Evolutionary conservation across 2,113 vertebrate genomes (phyloP), one percentile per base, ranked within the genome.

Genomic region (Anolis sagrei): DNA sequence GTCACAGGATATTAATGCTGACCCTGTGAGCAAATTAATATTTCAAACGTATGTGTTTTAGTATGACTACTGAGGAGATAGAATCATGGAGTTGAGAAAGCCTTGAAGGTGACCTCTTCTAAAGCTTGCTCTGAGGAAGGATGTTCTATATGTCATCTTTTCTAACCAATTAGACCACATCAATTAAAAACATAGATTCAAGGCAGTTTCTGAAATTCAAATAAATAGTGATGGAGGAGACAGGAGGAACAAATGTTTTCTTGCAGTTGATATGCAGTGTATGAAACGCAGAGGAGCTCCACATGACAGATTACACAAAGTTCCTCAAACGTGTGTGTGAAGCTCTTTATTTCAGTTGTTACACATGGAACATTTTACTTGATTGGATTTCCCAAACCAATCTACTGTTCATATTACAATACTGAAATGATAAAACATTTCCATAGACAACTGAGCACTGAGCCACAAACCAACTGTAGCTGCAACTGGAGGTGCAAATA

Each of bases 11-110:
- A 79, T 85, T 69, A 70, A 70, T 23, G 39, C 39, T 79, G 75
- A 85, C 14, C n/a, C 32, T 78, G 14, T 70, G 75, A 70, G 70
- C 51, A 78, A 78, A 70, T 85, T 78, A 85, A 78, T 72, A 58
- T 70, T n/a, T 78, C 64, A 70, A 4, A 29, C 2, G 6, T 68
- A 49, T 51, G 62, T 27, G 23, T 58, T 66, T 19, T 66, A 48
- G 7, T 13, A 68, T 84, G 76, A 76, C 29, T 66, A 39, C 54
- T 64, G 73, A n/a, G 44, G n/a, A 34, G 10, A 51, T 8, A 76
- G 18, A 48, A 61, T 64, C 9, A 61, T 10, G 32, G 29, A 84
- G 48, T 27, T 27, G 62, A 21, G 21, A 18, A 54, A 51, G 32
- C 44, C n/a, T 76, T 75, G 13, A 80, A 32, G 62, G 61, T 76